A percentile compares a stretch with the other conserved stretches of the same genome.
Evolutionary conservation across 2,888 invertebrate species (phyloP).

Genomic region (Troglohyphantes excavatus): DNA sequence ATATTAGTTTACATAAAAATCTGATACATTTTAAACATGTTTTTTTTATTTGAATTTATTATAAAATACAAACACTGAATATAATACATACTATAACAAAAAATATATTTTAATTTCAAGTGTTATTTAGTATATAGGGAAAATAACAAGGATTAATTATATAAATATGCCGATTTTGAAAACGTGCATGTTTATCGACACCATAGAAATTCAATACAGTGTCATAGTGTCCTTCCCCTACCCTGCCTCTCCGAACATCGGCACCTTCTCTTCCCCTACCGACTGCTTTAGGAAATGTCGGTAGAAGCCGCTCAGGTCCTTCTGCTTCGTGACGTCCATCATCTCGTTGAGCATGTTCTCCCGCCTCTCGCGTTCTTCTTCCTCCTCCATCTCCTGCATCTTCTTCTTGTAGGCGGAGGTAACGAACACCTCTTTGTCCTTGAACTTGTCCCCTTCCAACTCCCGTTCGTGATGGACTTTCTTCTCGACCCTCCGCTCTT

Average conservation of each 20-base stretch:
- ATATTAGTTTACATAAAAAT: too few species aligned
- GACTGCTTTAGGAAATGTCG: conserved; percentile 91
- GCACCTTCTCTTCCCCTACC: conserved; percentile 64
- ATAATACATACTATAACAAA: too few species aligned
- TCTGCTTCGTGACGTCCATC: conserved; percentile 96
- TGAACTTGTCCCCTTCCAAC: conserved; percentile 94
- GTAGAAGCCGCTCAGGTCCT: conserved; percentile 95
- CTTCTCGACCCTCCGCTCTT: conserved; percentile 93
- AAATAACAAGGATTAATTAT: too few species aligned
- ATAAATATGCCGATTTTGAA: too few species aligned
- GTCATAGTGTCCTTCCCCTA: too few species aligned
- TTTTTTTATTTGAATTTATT: too few species aligned
- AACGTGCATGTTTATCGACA: too few species aligned
- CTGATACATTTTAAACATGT: too few species aligned
- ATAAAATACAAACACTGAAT: too few species aligned
- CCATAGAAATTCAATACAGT: too few species aligned
- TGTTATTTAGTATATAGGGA: too few species aligned
- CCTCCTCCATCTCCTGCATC: conserved; percentile 91
- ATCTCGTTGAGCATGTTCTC: conserved; percentile 91
- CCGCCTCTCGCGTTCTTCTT: conserved; percentile 92
- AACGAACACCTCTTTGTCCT: conserved; percentile 98
- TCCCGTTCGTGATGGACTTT: conserved; percentile 96
- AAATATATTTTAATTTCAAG: too few species aligned
- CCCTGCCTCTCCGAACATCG: conserved; percentile 51
- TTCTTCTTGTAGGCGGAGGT: conserved; percentile 96